Percentiles rank a stretch among this genome's conserved stretches.
phyloP scores from a whole-genome alignment of 2,797 vertebrate genomes.

The Bothrops alternatus region DNA sequence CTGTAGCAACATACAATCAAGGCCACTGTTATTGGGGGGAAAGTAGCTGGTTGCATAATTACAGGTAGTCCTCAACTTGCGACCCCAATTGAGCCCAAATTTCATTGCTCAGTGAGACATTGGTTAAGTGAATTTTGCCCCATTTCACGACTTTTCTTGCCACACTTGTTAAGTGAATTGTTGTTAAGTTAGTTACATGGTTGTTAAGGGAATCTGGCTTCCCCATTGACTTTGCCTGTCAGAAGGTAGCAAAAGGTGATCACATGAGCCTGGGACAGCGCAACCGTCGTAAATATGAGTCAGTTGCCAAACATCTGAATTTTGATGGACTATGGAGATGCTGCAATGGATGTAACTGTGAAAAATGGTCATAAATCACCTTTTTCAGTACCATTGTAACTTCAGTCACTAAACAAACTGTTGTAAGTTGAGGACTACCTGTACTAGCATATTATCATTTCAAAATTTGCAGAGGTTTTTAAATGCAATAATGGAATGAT shows the following conservation, averaged over 20 bases:
- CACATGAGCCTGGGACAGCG: neutral
- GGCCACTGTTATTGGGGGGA: neutral
- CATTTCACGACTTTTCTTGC: neutral
- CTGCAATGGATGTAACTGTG: neutral
- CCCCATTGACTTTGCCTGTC: neutral
- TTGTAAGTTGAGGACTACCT: neutral
- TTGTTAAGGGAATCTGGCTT: neutral
- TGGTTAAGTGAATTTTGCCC: neutral
- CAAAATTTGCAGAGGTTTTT: too few species aligned
- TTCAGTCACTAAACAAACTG: neutral
- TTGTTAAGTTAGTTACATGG: neutral
- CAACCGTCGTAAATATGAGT: neutral
- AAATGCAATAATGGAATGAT: too few species aligned
- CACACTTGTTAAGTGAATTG: neutral
- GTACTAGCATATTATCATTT: neutral
- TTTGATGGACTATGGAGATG: neutral
- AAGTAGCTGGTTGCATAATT: neutral
- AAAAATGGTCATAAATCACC: neutral
- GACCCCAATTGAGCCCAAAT: neutral
- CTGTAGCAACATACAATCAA: neutral
- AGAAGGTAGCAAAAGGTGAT: neutral
- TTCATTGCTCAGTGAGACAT: neutral
- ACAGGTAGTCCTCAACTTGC: neutral
- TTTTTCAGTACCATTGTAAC: neutral
- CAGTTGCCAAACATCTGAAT: neutral